Evolutionary conservation across 2,797 vertebrate genomes (phyloP), one percentile per base, ranked within the genome.

Genomic region (Peromyscus eremicus): DNA sequence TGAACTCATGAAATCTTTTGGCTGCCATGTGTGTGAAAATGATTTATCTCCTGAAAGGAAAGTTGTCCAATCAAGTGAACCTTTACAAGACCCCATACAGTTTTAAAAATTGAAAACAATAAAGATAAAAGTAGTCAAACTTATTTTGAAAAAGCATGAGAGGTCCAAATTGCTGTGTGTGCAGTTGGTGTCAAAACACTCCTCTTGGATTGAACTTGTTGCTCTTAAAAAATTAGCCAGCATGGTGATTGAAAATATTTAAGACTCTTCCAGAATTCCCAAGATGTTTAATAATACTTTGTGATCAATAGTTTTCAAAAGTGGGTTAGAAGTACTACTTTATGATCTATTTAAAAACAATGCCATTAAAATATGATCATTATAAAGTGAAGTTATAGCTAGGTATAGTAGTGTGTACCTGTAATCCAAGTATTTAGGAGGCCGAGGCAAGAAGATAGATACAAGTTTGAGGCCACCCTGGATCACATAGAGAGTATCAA

Each of bases 41-140:
- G 21, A 90, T 88, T 91, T 68, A 52, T 89, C 40, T 92, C 46
- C 55, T 86, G n/a, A 94, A 91, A 89, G 43, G 19, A 95, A 96
- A 87, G 37, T 37, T 25, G 57, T 55, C 62, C 86, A 25, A 76
- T 80, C 71, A 96, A 55, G 91, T 91, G 60, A 79, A 91, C 89
- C 88, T 86, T 21, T 89, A 71, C 5, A 91, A 91, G 64, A 80
- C 49, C 37, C 5, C 8, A 40, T 46, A 64, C 9, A 37, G 43
- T 85, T 89, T 86, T 82, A 32, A 91, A 93, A 85, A 79, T 70
- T 11, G 40, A n/a, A 91, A 88, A 17, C 55, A 81, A 89, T 77
- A 95, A 95, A 89, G 46, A 49, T 70, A n/a, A 76, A 55, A 85
- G 83, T 76, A 66, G 43, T 94, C 43, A 81, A 94, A 94, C 80